phyloP scores from a whole-genome alignment of 2,797 vertebrate genomes.

The Amblyraja radiata region DNA sequence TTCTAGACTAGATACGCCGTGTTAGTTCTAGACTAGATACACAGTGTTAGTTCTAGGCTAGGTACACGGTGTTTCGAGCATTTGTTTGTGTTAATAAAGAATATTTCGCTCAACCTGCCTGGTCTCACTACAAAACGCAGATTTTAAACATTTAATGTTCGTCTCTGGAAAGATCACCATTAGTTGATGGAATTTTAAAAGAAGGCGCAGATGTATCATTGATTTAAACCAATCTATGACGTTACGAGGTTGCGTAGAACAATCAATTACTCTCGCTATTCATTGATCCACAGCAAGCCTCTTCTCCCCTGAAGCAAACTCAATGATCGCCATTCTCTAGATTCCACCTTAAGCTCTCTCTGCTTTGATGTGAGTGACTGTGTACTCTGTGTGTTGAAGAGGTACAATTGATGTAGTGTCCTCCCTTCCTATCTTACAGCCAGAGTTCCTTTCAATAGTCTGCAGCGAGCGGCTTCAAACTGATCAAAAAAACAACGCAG shows the following conservation, averaged over 20 bases:
- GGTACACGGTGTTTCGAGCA: too few species aligned
- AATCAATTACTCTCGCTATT: background rate
- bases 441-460: background rate
- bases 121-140: too few species aligned
- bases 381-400: background rate
- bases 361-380: constrained; percentile 7
- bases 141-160: background rate
- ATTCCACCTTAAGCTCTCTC: background rate
- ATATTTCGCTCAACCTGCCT: too few species aligned
- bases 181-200: background rate
- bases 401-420: background rate
- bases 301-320: background rate
- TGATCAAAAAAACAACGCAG: background rate
- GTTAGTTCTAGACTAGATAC: too few species aligned
- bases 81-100: too few species aligned
- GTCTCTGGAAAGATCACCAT: background rate
- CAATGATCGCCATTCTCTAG: background rate
- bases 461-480: background rate
- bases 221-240: background rate
- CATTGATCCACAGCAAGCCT: background rate
- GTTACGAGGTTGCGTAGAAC: background rate
- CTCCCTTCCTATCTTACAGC: background rate
- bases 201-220: background rate
- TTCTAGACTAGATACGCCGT: too few species aligned
- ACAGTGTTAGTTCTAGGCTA: too few species aligned